Evolutionary conservation across 2,797 vertebrate genomes (phyloP).

Genomic region (Tapirus indicus): DNA sequence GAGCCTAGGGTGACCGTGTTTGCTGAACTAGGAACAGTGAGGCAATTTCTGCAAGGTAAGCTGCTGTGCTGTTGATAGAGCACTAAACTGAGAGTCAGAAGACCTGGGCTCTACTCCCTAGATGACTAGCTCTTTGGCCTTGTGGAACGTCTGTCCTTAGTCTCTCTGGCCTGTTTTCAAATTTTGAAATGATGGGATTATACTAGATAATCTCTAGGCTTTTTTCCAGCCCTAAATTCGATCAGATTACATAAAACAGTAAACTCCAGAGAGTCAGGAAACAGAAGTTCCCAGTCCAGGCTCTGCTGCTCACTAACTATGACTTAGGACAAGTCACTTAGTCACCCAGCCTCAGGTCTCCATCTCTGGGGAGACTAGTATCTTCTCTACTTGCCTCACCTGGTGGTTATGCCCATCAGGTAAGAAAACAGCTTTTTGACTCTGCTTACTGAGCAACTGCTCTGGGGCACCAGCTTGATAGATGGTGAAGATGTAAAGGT

Average conservation of each 20-base stretch:
- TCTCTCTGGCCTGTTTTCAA: not conserved
- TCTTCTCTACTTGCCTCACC: not conserved
- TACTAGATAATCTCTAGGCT: not conserved
- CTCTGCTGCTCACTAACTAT: conserved; percentile 8
- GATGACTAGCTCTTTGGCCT: not conserved
- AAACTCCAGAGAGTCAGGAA: not conserved
- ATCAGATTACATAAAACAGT: conserved; percentile 15
- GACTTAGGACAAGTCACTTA: not conserved
- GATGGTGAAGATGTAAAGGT: not conserved
- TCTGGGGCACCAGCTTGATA: not conserved
- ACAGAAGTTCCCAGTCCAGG: not conserved
- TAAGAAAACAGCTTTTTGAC: not conserved
- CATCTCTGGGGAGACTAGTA: not conserved
- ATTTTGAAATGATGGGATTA: conserved; percentile 42
- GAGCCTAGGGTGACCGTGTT: not conserved
- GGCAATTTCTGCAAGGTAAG: not conserved
- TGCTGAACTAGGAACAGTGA: conserved; percentile 17
- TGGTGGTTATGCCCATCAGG: not conserved
- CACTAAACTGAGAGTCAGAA: not conserved
- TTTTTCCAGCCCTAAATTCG: not conserved
- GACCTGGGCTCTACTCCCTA: not conserved
- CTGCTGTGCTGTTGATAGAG: not conserved
- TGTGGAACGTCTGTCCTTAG: not conserved
- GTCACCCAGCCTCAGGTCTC: not conserved
- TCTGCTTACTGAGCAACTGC: not conserved